Conservation (phyloP, 2,888 invertebrate genomes). For the Plemyria rubiginata region DNA sequence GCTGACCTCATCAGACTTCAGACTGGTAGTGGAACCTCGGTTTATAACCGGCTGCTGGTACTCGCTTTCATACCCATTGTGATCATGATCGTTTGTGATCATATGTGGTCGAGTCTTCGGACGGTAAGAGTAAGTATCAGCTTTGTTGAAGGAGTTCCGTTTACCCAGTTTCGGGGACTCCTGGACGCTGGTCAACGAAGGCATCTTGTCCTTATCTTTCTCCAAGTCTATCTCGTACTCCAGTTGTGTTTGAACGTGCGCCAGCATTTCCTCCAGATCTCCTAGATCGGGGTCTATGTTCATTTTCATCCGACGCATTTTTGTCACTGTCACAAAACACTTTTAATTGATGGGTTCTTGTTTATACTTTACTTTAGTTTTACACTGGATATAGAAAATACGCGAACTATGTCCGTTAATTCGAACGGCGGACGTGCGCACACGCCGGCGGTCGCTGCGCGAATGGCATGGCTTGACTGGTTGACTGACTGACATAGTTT, state of each 20-base stretch:
- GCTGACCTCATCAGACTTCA: conserved; percentile 68
- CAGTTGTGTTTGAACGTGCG: conserved; percentile 76
- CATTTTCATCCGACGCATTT: conserved; percentile 71
- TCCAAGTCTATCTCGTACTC: conserved; percentile 78
- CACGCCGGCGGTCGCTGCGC: conserved; percentile 48
- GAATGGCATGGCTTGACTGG: conserved; percentile 58
- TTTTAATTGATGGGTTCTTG: conserved; percentile 28
- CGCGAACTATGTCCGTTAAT: not conserved
- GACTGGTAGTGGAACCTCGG: conserved; percentile 66
- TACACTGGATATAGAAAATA: not conserved
- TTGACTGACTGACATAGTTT: too few species aligned
- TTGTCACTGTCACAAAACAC: conserved; percentile 19
- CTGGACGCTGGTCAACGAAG: conserved; percentile 66
- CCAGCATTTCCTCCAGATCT: conserved; percentile 80
- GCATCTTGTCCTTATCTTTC: conserved; percentile 66
- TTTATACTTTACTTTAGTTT: not conserved
- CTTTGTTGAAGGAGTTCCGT: conserved; percentile 58
- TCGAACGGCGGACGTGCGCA: conserved; percentile 42
- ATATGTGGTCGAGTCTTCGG: conserved; percentile 59
- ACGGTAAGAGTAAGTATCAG: conserved; percentile 62
- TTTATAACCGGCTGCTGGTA: conserved; percentile 59
- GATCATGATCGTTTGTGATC: conserved; percentile 44
- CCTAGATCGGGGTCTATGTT: conserved; percentile 76
- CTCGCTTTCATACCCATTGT: conserved; percentile 56
- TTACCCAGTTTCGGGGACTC: conserved; percentile 73